Base-by-base conservation (phyloP, 2,797 vertebrate species). In the Emys orbicularis region DNA sequence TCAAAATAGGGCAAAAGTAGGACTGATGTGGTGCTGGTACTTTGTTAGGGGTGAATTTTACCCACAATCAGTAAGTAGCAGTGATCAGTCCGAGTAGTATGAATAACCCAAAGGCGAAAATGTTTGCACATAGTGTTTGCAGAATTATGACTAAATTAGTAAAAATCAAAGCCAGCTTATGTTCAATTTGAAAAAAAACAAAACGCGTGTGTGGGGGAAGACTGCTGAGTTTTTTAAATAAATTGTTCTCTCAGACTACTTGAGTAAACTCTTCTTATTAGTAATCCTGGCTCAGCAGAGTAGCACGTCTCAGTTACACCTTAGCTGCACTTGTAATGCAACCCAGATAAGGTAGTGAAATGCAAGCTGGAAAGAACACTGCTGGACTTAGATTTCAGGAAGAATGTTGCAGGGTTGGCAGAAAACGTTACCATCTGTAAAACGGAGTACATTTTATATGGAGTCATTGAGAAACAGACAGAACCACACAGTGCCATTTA, bases 401-500 rank as follows among this genome's bases (percentile, higher is more conserved):
- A 79, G 23, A 8, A 41, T 41, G 34, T 41, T 72, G 68, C 21
- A 72, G 68, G 37, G 41, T 10, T 25, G 54, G 47, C 83, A 89
- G 90, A 94, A 84, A 49, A 4, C 84, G n/a, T 84, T 53, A 34
- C 52, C 37, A 44, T 16, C 37, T 25, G 44, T 86, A 81, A 81
- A 84, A n/a, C 5, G 10, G 59, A 88, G 2, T 0, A 0, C 56
- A 19, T 92, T 90, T 89, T 53, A 29, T 19, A 82, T 41, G 72
- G n/a, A 82, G 49, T 29, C 59, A 11, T 50, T 34, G 81, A 50
- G 16, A 47, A 29, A 88, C 5, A 47, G 74, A 76, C 6, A 0
- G 1, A 82, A 50, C 16, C 0, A 0, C 18, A 49, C 49, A 18
- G 34, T 5, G 41, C 37, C 0, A 77, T 0, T 31, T 57, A 34